A percentile compares a stretch with the other conserved stretches of the same genome.
phyloP scores from a whole-genome alignment of 2,888 invertebrate species.

The Drosophila neonasuta region DNA sequence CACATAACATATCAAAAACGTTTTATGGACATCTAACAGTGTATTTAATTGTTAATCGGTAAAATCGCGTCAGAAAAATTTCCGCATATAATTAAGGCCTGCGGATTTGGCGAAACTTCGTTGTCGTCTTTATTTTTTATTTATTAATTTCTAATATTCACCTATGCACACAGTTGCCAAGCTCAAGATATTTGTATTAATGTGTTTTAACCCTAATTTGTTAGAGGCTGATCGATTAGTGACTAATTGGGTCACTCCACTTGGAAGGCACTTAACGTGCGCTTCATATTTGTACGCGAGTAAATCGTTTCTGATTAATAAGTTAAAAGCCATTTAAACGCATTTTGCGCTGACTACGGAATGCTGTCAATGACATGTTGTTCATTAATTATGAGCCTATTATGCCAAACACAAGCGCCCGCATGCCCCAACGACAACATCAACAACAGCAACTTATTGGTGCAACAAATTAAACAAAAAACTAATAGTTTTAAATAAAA shows the following conservation, averaged over 20 bases:
- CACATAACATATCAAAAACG: slow-evolving; percentile 46
- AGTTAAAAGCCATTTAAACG: slow-evolving; percentile 46
- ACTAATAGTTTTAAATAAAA: slow-evolving; percentile 15
- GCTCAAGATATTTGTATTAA: not conserved
- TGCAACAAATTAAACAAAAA: slow-evolving; percentile 24
- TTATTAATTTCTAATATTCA: slow-evolving; percentile 19
- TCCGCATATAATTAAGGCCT: slow-evolving; percentile 47
- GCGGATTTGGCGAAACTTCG: slow-evolving; percentile 35
- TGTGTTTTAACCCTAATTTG: slow-evolving; percentile 34
- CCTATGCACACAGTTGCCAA: slow-evolving; percentile 36
- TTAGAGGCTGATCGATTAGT: not conserved
- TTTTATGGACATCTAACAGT: slow-evolving; percentile 47
- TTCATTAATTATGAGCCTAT: slow-evolving; percentile 57
- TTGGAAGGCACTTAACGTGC: slow-evolving; percentile 14
- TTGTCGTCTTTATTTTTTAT: slow-evolving; percentile 5
- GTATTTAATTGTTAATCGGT: slow-evolving; percentile 19
- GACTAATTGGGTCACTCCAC: slow-evolving; percentile 44
- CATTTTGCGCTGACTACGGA: slow-evolving; percentile 46
- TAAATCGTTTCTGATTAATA: slow-evolving; percentile 39
- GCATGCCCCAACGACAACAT: slow-evolving; percentile 37
- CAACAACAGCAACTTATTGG: slow-evolving; percentile 23
- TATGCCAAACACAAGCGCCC: slow-evolving; percentile 40
- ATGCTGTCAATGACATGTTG: slow-evolving; percentile 45
- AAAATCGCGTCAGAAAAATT: slow-evolving; percentile 36
- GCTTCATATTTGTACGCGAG: slow-evolving; percentile 11